Evolutionary conservation across 2,888 invertebrate species (phyloP).

Genomic region (Caenorhabditis sp.): DNA sequence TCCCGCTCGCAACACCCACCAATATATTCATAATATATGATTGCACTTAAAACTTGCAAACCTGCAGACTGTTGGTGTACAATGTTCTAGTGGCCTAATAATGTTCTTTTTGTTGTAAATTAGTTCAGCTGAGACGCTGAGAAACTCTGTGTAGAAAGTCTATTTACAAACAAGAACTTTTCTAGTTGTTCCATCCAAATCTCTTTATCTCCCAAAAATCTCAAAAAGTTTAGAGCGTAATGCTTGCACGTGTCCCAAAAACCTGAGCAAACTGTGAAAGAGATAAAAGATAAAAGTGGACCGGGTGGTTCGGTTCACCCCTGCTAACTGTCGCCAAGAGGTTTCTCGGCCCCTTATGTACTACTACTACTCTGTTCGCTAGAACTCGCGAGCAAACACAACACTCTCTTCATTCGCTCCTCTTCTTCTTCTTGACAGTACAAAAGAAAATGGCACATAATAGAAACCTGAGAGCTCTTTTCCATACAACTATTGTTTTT

Average conservation of each 20-base stretch:
- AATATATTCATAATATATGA: constrained; percentile 40
- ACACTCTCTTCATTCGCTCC: constrained; percentile 30
- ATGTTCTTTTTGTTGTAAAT: no score
- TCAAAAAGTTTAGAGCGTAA: no score
- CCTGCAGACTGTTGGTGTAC: neutral
- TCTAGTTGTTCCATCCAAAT: no score
- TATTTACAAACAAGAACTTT: no score
- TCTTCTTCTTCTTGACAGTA: constrained; percentile 38
- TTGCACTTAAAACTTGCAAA: constrained; percentile 8
- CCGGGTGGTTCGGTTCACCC: no score
- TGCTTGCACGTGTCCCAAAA: neutral
- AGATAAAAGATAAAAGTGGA: constrained; percentile 7
- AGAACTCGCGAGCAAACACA: constrained; percentile 61
- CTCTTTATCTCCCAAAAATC: no score
- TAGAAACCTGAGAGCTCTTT: constrained; percentile 61
- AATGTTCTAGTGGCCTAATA: no score
- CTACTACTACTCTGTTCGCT: constrained; percentile 39
- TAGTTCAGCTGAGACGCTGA: no score
- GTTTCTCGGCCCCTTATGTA: constrained; percentile 39
- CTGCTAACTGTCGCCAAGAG: neutral
- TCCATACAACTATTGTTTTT: constrained; percentile 36
- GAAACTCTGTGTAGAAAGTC: no score
- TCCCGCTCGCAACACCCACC: neutral
- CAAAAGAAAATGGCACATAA: constrained; percentile 61
- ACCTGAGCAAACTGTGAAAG: neutral